Conservation (phyloP, 2,113 vertebrate genomes). For the Romanogobio albipinnatus region DNA sequence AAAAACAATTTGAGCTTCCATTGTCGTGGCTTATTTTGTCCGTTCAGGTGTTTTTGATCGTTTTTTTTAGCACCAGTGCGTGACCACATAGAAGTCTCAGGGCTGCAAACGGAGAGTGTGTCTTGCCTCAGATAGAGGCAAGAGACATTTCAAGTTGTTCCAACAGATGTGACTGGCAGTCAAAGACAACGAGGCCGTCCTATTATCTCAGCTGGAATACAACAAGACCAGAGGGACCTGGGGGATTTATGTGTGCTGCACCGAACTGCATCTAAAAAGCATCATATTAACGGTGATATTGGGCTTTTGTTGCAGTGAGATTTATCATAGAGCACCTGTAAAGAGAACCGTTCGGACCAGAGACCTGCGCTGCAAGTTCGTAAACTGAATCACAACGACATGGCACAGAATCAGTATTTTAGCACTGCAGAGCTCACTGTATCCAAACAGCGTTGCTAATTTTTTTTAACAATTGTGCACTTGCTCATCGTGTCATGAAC, state of each 20-base stretch:
- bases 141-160: background rate
- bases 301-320: background rate
- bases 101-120: background rate
- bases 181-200: background rate
- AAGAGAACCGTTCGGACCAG: background rate
- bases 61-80: constrained; percentile 41
- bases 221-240: background rate
- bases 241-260: background rate
- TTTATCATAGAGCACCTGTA: constrained; percentile 27
- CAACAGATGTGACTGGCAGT: constrained; percentile 32
- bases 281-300: background rate
- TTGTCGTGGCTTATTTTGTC: background rate
- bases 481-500: background rate
- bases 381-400: constrained; percentile 31
- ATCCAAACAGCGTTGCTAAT: background rate
- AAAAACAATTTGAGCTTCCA: constrained; percentile 8
- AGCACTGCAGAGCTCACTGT: background rate
- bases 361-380: background rate
- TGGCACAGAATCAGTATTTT: background rate
- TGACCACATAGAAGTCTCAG: background rate
- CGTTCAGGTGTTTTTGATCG: background rate
- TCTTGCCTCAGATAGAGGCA: background rate
- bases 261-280: background rate
- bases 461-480: background rate
- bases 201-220: background rate